These are phyloP conservation scores for Nematostella vectensis DNA, from an alignment of 92 coral and sea anemone genomes.

Conservation along the genomic window DNA sequence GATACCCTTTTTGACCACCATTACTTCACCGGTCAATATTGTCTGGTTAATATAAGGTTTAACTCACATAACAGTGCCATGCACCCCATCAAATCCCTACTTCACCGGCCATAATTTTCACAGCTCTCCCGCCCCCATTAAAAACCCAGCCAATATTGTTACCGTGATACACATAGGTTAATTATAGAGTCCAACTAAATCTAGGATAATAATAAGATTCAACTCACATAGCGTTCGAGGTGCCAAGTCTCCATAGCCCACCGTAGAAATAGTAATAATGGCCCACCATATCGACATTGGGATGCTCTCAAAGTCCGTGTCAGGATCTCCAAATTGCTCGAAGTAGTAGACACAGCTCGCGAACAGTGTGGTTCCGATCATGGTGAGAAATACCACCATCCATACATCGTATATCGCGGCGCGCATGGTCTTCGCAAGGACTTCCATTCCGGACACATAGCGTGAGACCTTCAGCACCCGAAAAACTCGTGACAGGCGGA, in stretches of 20 bases:
- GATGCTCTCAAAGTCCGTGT: constrained; percentile 38
- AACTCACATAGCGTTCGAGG: constrained; percentile 49
- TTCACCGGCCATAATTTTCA: no score
- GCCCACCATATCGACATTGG: constrained; percentile 56
- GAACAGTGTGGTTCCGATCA: constrained; percentile 45
- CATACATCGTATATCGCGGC: constrained; percentile 39
- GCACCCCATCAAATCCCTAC: no score
- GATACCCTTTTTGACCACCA: no score
- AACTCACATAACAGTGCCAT: no score
- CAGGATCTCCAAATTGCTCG: constrained; percentile 48
- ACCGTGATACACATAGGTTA: no score
- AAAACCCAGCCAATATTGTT: no score
- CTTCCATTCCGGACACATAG: constrained; percentile 46
- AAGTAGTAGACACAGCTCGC: constrained; percentile 48
- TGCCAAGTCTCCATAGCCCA: constrained; percentile 59
- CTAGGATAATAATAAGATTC: no score
- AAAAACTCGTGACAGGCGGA: constrained; percentile 37
- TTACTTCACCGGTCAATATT: no score
- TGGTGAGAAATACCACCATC: constrained; percentile 45
- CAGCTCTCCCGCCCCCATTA: no score
- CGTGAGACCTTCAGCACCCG: constrained; percentile 42
- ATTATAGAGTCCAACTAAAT: no score
- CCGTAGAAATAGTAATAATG: constrained; percentile 40
- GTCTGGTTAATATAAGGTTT: no score
- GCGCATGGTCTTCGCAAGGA: constrained; percentile 40